Evolutionary conservation across 92 coral and sea anemone species (phyloP), one percentile per base, ranked within the genome.

Genomic region (Epizoanthus illoricatus): DNA sequence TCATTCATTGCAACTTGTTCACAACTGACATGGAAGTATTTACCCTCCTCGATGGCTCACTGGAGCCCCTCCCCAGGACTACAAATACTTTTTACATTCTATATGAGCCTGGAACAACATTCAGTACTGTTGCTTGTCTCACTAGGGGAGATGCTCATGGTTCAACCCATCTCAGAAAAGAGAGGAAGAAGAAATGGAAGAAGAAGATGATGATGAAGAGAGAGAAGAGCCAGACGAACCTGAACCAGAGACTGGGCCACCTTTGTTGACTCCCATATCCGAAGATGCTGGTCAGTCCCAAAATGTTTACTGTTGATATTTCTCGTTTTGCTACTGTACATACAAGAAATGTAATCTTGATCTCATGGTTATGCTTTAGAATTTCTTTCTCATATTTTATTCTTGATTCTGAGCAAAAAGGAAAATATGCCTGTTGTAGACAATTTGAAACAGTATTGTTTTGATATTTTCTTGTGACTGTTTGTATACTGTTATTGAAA

Each of bases 211-310:
- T 52, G 99, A 96, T 17, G 99, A 96, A 52, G 99, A 96, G 80
- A 80, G 98, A 65, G 99, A 96, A 80, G 99, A 96, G 47, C 99
- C 99, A 36, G 99, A 96, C 85, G 99, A 96, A 61, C 99, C 99
- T 23, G 99, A 96, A 62, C 99, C 99, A 45, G 99, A 96, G 76
- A 92, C 92, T 64, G 99, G 99, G 18, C 99, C 99, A 4, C 97
- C 98, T 10, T 87, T 96, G 73, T 89, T 96, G 62, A 96, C 99
- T 23, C 99, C 99, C 3, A 86, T 96, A 79, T 96, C 99, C 11
- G 99, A 96, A 79, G 99, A 96, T 65, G 81, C 90, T 24, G 99
- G 98, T 95, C 80, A 80, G 86, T 42, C 7, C 42, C 20, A 24
- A 24, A 15, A 10, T 41, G n/a, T 43, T 28, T 28, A 28, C 33